Conservation (phyloP, 2,888 invertebrate genomes). For the Tanypteryx hageni region DNA sequence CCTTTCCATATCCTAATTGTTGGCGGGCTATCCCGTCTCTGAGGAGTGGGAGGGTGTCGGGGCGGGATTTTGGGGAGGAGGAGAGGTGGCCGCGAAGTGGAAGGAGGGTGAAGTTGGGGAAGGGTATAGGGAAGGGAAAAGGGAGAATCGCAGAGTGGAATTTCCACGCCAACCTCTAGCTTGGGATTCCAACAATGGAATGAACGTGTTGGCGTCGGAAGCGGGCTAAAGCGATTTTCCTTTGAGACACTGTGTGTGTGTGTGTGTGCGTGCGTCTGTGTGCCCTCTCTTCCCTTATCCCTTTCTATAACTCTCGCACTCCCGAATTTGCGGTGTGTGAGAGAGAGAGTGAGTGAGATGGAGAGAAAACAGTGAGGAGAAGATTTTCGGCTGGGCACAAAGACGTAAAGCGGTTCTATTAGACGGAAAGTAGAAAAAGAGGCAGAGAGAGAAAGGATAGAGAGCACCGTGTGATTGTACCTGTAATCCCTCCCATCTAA, state of each 20-base stretch:
- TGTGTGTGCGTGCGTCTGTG: too few relatives aligned
- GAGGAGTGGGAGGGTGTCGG: not conserved
- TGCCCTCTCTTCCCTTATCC: not conserved
- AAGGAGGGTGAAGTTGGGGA: not conserved
- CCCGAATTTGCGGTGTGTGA: not conserved
- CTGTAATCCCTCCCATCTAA: not conserved
- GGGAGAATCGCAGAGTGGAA: conserved; percentile 5
- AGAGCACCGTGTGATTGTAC: not conserved
- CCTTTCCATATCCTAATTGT: conserved; percentile 12
- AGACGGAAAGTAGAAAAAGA: too few relatives aligned
- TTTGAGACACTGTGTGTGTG: not conserved
- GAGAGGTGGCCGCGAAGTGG: not conserved
- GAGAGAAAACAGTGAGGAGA: not conserved
- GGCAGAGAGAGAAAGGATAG: too few relatives aligned
- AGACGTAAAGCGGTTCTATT: not conserved
- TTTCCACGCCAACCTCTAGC: not conserved
- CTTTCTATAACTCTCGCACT: not conserved
- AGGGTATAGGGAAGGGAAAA: not conserved
- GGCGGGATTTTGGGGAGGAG: not conserved
- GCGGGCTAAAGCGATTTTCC: conserved; percentile 23
- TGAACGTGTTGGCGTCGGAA: conserved; percentile 14
- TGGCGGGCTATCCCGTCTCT: not conserved
- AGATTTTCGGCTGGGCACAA: not conserved
- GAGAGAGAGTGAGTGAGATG: too few relatives aligned
- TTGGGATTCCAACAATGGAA: not conserved